phyloP scores from a whole-genome alignment of 2,888 invertebrate genomes.

The Conomelus anceps region DNA sequence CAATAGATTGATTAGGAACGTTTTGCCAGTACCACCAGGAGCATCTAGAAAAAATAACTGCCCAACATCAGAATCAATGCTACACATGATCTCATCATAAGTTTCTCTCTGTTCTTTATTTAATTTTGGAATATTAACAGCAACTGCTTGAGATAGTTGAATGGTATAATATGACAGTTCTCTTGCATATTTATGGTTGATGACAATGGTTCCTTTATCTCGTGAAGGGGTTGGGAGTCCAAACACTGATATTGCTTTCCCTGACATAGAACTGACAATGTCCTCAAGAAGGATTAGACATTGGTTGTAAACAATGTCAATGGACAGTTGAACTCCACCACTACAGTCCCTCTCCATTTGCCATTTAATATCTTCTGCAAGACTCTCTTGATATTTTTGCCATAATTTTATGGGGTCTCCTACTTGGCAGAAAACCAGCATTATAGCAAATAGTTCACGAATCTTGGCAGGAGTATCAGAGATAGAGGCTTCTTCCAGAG shows the following conservation, averaged over 20 bases:
- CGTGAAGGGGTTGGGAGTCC: conserved; percentile 17
- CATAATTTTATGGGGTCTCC: conserved; percentile 28
- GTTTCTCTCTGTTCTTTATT: conserved; percentile 21
- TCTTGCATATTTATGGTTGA: not conserved
- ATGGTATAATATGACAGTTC: conserved; percentile 16
- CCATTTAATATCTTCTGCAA: conserved; percentile 17
- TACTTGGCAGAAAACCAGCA: conserved; percentile 27
- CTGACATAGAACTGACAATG: not conserved
- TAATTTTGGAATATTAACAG: conserved; percentile 1
- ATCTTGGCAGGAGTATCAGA: conserved; percentile 26
- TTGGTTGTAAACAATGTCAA: conserved; percentile 35
- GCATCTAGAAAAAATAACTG: too few species aligned
- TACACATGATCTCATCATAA: conserved; percentile 18
- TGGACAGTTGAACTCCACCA: not conserved
- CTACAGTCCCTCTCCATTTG: not conserved
- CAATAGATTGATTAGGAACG: too few species aligned
- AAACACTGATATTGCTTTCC: conserved; percentile 17
- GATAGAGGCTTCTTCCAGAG: conserved; percentile 35
- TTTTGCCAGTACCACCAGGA: too few species aligned
- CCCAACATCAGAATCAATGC: not conserved
- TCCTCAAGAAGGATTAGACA: conserved; percentile 28
- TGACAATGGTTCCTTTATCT: conserved; percentile 2
- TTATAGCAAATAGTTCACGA: conserved; percentile 20
- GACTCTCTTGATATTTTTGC: conserved; percentile 9
- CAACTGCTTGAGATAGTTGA: conserved; percentile 2